Evolutionary conservation across 1,140 invertebrate genomes (phyloP).

Genomic region (Orussus abietinus): DNA sequence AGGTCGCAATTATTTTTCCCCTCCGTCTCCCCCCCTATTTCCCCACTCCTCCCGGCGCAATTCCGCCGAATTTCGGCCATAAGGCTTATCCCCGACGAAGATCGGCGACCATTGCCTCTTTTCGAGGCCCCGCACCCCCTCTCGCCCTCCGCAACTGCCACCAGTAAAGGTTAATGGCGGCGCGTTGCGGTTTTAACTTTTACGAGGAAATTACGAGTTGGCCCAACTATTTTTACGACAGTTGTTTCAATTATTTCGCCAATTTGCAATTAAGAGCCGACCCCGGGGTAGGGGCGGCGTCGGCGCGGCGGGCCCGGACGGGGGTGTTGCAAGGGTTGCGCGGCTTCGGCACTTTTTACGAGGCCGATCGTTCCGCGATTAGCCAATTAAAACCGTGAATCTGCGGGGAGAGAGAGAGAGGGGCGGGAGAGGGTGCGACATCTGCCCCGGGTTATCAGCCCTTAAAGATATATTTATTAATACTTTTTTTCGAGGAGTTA

Average conservation of each 20-base stretch:
- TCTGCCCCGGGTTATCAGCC: too few relatives aligned
- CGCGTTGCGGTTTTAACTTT: conserved; percentile 44
- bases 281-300: conserved; percentile 8
- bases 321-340: conserved; percentile 25
- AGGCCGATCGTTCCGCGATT: conserved; percentile 40
- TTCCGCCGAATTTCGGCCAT: too few relatives aligned
- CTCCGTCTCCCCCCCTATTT: conserved; percentile 7
- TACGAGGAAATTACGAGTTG: conserved; percentile 49
- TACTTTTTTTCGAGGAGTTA: too few relatives aligned
- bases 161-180: conserved; percentile 34
- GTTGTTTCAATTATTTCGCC: conserved; percentile 53
- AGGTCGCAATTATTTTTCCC: too few relatives aligned
- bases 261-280: conserved; percentile 49
- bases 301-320: conserved; percentile 19
- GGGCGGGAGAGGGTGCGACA: neutral
- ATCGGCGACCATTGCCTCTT: too few relatives aligned
- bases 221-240: conserved; percentile 52
- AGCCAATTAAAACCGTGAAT: conserved; percentile 36
- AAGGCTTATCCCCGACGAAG: too few relatives aligned
- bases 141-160: conserved; percentile 22
- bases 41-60: conserved; percentile 4
- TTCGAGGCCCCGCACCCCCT: too few relatives aligned
- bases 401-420: neutral
- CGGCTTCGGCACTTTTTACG: conserved; percentile 36
- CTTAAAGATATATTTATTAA: too few relatives aligned